Evolutionary conservation across 2,888 invertebrate species (phyloP).

Genomic region (Troides aeacus): DNA sequence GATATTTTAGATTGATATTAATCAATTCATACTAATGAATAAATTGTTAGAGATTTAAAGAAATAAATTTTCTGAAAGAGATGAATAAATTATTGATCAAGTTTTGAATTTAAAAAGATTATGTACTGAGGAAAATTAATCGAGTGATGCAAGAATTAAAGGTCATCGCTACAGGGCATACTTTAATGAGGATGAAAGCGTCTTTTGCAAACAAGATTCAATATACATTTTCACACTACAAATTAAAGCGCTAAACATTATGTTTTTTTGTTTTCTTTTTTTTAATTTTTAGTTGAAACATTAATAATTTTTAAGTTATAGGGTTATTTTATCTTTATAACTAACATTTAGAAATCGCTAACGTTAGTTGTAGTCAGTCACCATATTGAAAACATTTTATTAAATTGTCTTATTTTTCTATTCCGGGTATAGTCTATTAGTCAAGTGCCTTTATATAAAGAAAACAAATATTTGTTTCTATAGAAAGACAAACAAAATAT

Average conservation of each 20-base stretch:
- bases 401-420: conserved; percentile 18
- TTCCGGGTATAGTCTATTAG: conserved; percentile 8
- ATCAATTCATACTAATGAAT: background rate
- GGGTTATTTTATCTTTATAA: conserved; percentile 30
- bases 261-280: conserved; percentile 26
- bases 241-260: conserved; percentile 39
- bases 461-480: background rate
- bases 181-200: background rate
- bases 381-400: conserved; percentile 26
- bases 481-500: conserved; percentile 6
- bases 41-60: background rate
- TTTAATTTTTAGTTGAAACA: conserved; percentile 26
- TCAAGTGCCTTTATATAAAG: background rate
- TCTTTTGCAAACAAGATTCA: conserved; percentile 43
- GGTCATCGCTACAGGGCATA: background rate
- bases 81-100: background rate
- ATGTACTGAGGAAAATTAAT: background rate
- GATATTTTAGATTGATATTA: background rate
- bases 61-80: background rate
- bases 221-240: conserved; percentile 40
- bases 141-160: background rate
- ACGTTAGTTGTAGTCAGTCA: conserved; percentile 37
- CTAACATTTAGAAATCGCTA: conserved; percentile 43
- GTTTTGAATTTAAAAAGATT: background rate
- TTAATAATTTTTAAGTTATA: conserved; percentile 24